A percentile compares a stretch with the other conserved stretches of the same genome.
Conservation (phyloP, 2,888 invertebrate species). For the Pantelozetes paolii region DNA sequence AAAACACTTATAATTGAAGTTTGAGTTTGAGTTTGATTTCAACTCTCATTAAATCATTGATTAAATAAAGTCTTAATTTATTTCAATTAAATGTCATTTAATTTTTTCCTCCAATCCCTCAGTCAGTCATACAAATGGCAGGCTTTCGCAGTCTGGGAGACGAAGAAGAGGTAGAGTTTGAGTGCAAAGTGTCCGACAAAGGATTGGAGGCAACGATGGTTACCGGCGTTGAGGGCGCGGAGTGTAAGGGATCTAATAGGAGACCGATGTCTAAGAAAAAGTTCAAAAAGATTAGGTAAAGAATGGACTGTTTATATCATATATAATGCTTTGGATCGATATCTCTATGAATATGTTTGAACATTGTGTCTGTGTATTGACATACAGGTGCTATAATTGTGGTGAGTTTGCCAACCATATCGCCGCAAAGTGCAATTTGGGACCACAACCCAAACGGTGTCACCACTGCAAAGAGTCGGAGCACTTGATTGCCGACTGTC, state of each 20-base stretch:
- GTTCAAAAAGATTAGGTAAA: conserved; percentile 75
- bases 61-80: neutral
- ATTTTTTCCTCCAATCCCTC: conserved; percentile 51
- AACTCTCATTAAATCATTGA: no score
- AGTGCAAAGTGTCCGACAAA: conserved; percentile 75
- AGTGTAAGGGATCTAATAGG: conserved; percentile 76
- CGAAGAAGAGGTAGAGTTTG: conserved; percentile 81
- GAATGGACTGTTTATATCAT: neutral
- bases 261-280: conserved; percentile 75
- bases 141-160: conserved; percentile 84
- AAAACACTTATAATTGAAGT: no score
- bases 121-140: conserved; percentile 86
- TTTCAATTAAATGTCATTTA: neutral
- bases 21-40: no score
- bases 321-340: no score
- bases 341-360: neutral
- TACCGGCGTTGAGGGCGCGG: conserved; percentile 69
- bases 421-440: conserved; percentile 79
- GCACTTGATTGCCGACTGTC: conserved; percentile 85
- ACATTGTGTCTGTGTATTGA: neutral
- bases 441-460: conserved; percentile 84
- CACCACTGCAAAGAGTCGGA: conserved; percentile 82
- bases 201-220: conserved; percentile 82
- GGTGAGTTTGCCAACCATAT: conserved; percentile 89
- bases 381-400: conserved; percentile 78